phyloP scores from a whole-genome alignment of 2,888 invertebrate genomes.

The Chymomyza fuscimana region DNA sequence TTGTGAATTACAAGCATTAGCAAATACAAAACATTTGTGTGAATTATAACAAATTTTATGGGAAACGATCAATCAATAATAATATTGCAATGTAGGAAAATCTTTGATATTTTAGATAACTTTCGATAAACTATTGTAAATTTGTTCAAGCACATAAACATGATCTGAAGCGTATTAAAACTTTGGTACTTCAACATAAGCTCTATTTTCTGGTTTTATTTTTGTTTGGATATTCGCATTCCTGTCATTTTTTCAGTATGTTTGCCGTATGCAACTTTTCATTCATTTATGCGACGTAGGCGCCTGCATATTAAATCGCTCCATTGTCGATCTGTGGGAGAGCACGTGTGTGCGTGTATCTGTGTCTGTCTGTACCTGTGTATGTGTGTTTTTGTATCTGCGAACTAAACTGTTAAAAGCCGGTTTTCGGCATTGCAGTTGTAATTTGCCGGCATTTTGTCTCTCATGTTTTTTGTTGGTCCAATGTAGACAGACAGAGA shows the following conservation, averaged over 20 bases:
- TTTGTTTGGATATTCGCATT: conserved; percentile 49
- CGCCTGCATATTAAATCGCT: conserved; percentile 38
- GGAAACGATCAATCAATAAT: too few relatives aligned
- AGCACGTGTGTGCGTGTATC: neutral
- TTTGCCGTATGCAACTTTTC: conserved; percentile 24
- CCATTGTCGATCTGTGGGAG: neutral
- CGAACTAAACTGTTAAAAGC: conserved; percentile 35
- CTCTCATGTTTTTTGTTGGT: conserved; percentile 34
- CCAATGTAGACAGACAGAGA: neutral
- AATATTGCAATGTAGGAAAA: too few relatives aligned
- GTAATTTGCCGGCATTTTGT: conserved; percentile 62
- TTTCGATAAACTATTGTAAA: too few relatives aligned
- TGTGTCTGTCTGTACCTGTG: neutral
- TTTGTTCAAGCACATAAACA: neutral
- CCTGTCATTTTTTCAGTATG: conserved; percentile 50
- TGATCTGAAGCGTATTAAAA: neutral
- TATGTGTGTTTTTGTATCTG: neutral
- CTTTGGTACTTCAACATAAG: neutral
- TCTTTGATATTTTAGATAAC: too few relatives aligned
- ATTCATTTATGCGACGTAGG: conserved; percentile 44
- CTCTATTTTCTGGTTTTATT: neutral
- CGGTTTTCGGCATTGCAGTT: conserved; percentile 44
- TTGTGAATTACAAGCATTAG: too few relatives aligned
- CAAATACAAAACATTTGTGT: too few relatives aligned
- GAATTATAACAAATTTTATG: too few relatives aligned